Base-by-base conservation (phyloP, 2,113 vertebrate genomes). In the Mixornis gularis region DNA sequence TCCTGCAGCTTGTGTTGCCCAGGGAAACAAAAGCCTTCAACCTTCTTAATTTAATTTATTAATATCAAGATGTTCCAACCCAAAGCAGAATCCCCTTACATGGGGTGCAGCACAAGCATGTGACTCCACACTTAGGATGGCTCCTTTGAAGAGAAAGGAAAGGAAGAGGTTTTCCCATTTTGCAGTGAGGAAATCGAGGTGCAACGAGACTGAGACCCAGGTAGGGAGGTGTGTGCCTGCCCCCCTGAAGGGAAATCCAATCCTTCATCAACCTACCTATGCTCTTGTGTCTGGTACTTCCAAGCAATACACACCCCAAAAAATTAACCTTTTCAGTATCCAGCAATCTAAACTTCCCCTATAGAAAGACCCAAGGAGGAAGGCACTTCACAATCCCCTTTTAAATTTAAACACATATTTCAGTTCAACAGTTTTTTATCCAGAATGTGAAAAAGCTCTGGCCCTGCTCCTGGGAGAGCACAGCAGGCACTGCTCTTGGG, bases 171-270 rank as follows among this genome's bases (percentile, higher is more conserved):
- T 90, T 60, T 17, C 3, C 24, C 1, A 1, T 15, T 60, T 59
- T 21, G 4, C 26, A 20, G 9, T 6, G 26, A 16, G 32, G 62
- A 76, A 79, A 77, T 20, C 0, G 0, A n/a, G 20, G 58, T 11
- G n/a, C 2, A 3, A 41, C 49, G 46, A 46, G n/a, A 30, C 12
- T 40, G 29, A 78, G 20, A 64, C 4, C 9, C 21, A 12, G 19
- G 9, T 6, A 29, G 1, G 3, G 49, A 64, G n/a, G 6, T 36
- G 27, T 6, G 12, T 41, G 5, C 16, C n/a, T 34, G 13, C 14
- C 1, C n/a, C 6, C 16, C 2, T 0, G 12, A 32, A 65, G 9
- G 13, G 13, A 85, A 90, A 65, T 3, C 1, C 5, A 60, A 2
- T 32, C 25, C 49, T 71, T 68, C 48, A 79, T 32, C 22, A 18